Evolutionary conservation across 1,140 invertebrate species (phyloP), one percentile per base, ranked within the genome.

Genomic region (Schlechtendalia chinensis): DNA sequence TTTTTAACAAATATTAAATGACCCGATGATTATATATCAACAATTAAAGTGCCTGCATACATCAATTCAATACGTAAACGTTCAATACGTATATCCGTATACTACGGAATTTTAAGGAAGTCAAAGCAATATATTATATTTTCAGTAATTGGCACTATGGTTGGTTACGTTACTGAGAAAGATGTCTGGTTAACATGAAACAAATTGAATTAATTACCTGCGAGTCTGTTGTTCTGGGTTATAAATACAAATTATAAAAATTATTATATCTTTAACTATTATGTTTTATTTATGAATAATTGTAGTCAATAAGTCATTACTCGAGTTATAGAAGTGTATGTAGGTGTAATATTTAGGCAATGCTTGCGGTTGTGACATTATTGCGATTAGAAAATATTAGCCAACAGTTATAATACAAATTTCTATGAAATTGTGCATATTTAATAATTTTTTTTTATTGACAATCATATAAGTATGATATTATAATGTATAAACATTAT

Each of bases 331-430:
- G 19, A 71, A 71, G 24, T 71, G 14, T 71, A 27, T 27, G 50
- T 19, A 71, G 50, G 24, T 71, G 14, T 53, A 50, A 53, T 71
- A 53, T 27, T 71, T 19, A 27, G 8, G 67, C 22, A 71, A 67
- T 47, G 10, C 5, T 16, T 3, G 3, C 1, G 3, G 50, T 71
- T 71, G 16, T 71, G 67, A 53, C 22, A 71, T 71, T 50, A 27
- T 19, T 22, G 22, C 0, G 8, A 27, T 71, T 27, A 10, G 24
- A 53, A 71, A 50, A 27, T 29, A 3, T 53, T 50, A 5, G 6
- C 8, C 0, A 53, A 71, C 50, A n/a, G 10, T 50, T 14, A 50
- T 8, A 50, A 50, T 11, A 50, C 1, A 50, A 50, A 50, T 50
- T 1, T 50, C 12, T 50, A 8, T 50, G 14, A 50, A n/a, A 50